Conservation (phyloP, 2,888 invertebrate species). For the Parnassius mnemosyne region DNA sequence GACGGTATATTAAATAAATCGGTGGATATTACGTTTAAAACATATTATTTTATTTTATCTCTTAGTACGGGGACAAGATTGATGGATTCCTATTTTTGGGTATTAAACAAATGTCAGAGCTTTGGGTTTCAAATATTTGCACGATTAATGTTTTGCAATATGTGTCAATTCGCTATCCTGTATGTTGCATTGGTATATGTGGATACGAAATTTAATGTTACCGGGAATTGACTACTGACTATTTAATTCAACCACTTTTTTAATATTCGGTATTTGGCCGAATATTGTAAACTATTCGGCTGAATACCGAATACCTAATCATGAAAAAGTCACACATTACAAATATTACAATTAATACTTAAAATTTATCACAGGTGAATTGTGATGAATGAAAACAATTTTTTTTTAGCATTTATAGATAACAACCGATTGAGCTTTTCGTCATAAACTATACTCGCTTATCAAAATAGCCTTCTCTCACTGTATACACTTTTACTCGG, state of each 20-base stretch:
- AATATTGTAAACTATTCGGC: too few species aligned
- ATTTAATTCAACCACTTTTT: not conserved
- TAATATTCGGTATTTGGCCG: too few species aligned
- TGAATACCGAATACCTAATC: too few species aligned
- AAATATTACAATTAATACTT: too few species aligned
- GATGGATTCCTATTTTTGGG: conserved; percentile 59
- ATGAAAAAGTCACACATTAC: too few species aligned
- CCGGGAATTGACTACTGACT: conserved; percentile 2
- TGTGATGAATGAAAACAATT: too few species aligned
- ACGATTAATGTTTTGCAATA: conserved; percentile 4
- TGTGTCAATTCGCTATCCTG: not conserved
- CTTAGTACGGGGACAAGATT: conserved; percentile 64
- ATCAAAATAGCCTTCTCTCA: too few species aligned
- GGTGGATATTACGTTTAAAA: conserved; percentile 72
- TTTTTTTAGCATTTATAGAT: too few species aligned
- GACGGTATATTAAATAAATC: conserved; percentile 74
- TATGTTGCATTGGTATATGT: not conserved
- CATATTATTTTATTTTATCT: conserved; percentile 67
- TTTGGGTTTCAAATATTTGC: conserved; percentile 4
- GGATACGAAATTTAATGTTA: not conserved
- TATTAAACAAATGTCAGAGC: conserved; percentile 3
- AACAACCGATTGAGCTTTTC: too few species aligned
- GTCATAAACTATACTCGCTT: too few species aligned
- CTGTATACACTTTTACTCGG: too few species aligned
- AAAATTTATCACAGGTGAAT: too few species aligned